phyloP scores from a whole-genome alignment of 2,113 vertebrate species.

The Charadrius vociferus region DNA sequence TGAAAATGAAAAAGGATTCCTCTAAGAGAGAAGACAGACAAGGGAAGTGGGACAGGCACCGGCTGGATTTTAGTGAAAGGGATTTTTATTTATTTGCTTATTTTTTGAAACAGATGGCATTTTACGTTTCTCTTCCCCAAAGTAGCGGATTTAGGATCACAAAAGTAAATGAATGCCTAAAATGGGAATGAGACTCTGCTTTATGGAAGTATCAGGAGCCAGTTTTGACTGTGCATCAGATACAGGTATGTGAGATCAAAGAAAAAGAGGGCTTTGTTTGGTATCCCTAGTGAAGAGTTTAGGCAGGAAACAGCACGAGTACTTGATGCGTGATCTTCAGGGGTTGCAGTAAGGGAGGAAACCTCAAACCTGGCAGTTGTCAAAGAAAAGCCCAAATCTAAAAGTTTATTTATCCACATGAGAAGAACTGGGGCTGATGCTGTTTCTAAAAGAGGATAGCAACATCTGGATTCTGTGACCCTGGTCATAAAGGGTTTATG shows the following conservation, averaged over 20 bases:
- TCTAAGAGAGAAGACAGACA: background rate
- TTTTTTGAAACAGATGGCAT: background rate
- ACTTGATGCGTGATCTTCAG: background rate
- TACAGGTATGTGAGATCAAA: background rate
- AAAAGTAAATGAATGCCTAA: background rate
- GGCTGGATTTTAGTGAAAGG: background rate
- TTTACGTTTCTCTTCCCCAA: background rate
- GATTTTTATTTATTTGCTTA: background rate
- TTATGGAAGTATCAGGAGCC: background rate
- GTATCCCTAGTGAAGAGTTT: background rate
- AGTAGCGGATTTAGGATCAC: background rate
- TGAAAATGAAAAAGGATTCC: background rate
- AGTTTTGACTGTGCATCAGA: background rate
- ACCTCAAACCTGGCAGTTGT: too few species aligned
- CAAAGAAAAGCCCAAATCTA: background rate
- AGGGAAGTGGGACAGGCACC: background rate
- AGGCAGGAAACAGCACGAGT: background rate
- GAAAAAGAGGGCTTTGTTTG: background rate
- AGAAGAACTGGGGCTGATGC: background rate
- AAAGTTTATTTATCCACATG: background rate
- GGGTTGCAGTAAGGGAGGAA: background rate
- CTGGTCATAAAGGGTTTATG: background rate
- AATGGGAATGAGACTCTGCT: background rate
- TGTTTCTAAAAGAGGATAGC: background rate
- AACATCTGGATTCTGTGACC: background rate